Conservation (phyloP, 2,797 vertebrate genomes). For the Artibeus jamaicensis region DNA sequence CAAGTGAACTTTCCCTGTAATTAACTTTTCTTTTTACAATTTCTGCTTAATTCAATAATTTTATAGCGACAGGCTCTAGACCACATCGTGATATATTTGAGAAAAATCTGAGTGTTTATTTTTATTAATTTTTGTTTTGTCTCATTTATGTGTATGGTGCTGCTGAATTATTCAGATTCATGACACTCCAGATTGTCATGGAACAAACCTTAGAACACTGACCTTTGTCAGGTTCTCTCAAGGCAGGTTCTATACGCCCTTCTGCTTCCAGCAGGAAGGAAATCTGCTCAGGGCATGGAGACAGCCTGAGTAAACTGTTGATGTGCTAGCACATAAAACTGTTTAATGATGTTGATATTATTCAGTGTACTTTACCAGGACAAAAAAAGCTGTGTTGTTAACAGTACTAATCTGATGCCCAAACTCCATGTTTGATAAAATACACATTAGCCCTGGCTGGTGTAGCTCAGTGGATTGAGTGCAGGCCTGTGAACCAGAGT, state of each 20-base stretch:
- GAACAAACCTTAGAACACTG: background rate
- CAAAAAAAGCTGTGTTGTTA: background rate
- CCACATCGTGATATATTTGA: background rate
- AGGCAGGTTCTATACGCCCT: background rate
- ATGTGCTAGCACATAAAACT: background rate
- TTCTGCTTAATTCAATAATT: background rate
- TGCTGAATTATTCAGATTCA: background rate
- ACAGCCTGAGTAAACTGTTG: background rate
- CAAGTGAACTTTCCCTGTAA: background rate
- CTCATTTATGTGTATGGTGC: background rate
- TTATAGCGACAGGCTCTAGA: accelerated
- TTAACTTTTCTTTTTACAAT: background rate
- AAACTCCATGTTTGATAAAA: background rate
- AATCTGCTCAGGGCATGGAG: too few relatives aligned
- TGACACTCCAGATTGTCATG: background rate
- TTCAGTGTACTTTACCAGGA: background rate
- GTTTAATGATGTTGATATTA: background rate
- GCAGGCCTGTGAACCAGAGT: too few relatives aligned
- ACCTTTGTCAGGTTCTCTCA: background rate
- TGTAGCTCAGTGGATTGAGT: too few relatives aligned
- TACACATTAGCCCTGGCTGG: too few relatives aligned
- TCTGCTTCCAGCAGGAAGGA: background rate
- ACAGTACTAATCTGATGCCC: background rate
- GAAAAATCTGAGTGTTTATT: background rate
- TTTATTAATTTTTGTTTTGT: background rate